Base-by-base conservation (phyloP, 2,888 invertebrate species). In the Lypha dubia region DNA sequence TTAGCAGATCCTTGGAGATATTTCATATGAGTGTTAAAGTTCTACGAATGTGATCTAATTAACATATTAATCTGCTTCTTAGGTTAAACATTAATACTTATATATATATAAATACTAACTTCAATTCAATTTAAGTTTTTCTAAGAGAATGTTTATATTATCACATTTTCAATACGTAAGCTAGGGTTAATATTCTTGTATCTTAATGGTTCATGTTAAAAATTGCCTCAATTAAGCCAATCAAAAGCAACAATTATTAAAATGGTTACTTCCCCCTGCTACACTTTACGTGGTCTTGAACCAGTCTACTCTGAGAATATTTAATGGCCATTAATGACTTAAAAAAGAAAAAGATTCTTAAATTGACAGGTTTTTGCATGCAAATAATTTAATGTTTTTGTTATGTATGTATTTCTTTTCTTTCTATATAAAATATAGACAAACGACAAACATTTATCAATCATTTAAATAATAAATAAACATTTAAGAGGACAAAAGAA, bases 401-500 rank as follows among this genome's bases (percentile, higher is more conserved):
- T 49, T 67, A 41, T 11, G n/a, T n/a, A n/a, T n/a, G n/a, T n/a
- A n/a, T n/a, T n/a, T n/a, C n/a, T n/a, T n/a, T 67, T 46, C 28
- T 51, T 49, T 20, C 44, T 13, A 63, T 46, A 35, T 73, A n/a
- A 75, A 68, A 75, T n/a, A 79, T 74, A 73, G 58, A 62, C 68
- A 83, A 68, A 83, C 56, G 58, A 20, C 73, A 74, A 75, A 79
- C 60, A 79, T 84, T 79, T 79, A 79, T 84, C 65, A 79, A 79
- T 79, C 83, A 79, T 84, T 75, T 76, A 70, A 49, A 63, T 58
- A 82, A 70, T 62, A 81, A 75, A 75, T 63, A 53, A 79, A 73
- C 38, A 58, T 73, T 65, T 63, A 74, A 65, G 53, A 24, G 20
- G 44, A 65, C 22, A 13, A 60, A 53, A 67, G 58, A 62, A 13